Evolutionary conservation across 2,888 invertebrate genomes (phyloP).

Genomic region (Emmelina monodactyla): DNA sequence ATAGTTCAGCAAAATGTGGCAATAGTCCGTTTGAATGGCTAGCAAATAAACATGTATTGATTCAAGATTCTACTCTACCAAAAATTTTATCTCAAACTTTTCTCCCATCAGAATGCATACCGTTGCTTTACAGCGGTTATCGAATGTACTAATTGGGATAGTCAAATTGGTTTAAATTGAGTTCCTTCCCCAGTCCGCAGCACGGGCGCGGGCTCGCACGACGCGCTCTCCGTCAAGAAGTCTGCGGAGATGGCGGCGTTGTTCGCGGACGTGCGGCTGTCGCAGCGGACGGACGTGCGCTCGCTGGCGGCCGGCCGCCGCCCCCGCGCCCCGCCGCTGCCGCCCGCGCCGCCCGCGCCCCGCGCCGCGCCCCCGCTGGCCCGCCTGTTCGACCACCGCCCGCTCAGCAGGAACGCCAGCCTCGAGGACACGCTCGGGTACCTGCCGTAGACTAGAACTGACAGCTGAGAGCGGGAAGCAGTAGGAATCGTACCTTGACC

Average conservation of each 20-base stretch:
- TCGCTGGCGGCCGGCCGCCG: slow-evolving; percentile 34
- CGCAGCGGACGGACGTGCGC: slow-evolving; percentile 73
- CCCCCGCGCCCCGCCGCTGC: slow-evolving; percentile 20
- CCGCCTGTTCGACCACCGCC: slow-evolving; percentile 41
- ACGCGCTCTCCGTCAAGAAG: slow-evolving; percentile 85
- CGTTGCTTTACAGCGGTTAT: too few relatives aligned
- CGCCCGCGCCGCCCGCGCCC: slow-evolving; percentile 24
- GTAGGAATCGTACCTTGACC: too few relatives aligned
- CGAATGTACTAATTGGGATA: too few relatives aligned
- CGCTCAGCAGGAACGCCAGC: slow-evolving; percentile 54
- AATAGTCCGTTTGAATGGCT: too few relatives aligned
- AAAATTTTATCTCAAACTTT: too few relatives aligned
- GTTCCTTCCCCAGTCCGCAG: slow-evolving; percentile 41
- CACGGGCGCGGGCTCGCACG: slow-evolving; percentile 64
- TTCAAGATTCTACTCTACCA: too few relatives aligned
- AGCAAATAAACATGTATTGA: too few relatives aligned
- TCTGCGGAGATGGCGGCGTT: slow-evolving; percentile 88
- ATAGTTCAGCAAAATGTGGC: too few relatives aligned
- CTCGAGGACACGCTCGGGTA: slow-evolving; percentile 72
- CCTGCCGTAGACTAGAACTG: slow-evolving; percentile 42
- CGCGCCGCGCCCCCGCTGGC: slow-evolving; percentile 28
- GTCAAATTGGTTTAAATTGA: too few relatives aligned
- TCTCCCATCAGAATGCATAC: too few relatives aligned
- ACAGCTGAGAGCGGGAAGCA: too few relatives aligned
- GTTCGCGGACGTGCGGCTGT: slow-evolving; percentile 78